Conservation (phyloP, 2,888 invertebrate genomes). For the Hoplodrina ambigua region DNA sequence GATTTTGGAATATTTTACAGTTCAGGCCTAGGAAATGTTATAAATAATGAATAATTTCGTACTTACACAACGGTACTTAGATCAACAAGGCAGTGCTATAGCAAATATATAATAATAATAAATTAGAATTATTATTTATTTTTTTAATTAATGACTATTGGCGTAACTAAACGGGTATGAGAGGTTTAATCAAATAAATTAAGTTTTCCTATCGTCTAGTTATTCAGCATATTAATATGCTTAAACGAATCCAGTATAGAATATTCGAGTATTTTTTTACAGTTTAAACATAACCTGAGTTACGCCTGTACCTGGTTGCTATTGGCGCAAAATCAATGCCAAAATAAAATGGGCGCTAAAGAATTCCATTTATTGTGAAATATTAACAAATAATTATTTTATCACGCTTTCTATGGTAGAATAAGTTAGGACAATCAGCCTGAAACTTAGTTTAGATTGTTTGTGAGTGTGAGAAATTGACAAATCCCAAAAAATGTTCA, state of each 20-base stretch:
- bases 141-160: slow-evolving; percentile 36
- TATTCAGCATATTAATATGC: background rate
- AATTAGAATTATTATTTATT: slow-evolving; percentile 52
- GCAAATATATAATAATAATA: slow-evolving; percentile 24
- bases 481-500: slow-evolving; percentile 12
- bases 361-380: slow-evolving; percentile 46
- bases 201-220: background rate
- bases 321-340: slow-evolving; percentile 24
- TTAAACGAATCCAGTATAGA: background rate
- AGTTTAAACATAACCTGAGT: slow-evolving; percentile 7
- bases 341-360: slow-evolving; percentile 22
- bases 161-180: slow-evolving; percentile 45
- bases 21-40: slow-evolving; percentile 2
- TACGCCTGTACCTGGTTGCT: slow-evolving; percentile 41
- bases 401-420: slow-evolving; percentile 53
- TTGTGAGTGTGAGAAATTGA: slow-evolving; percentile 62
- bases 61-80: slow-evolving; percentile 64
- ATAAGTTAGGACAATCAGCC: slow-evolving; percentile 34
- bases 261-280: background rate
- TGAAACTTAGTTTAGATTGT: slow-evolving; percentile 39
- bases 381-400: slow-evolving; percentile 32
- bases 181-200: background rate
- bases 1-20: slow-evolving; percentile 4
- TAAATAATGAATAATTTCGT: slow-evolving; percentile 33
- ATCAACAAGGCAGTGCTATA: slow-evolving; percentile 57